Evolutionary conservation across 2,888 invertebrate genomes (phyloP).

Genomic region (Willowsia nigromaculata): DNA sequence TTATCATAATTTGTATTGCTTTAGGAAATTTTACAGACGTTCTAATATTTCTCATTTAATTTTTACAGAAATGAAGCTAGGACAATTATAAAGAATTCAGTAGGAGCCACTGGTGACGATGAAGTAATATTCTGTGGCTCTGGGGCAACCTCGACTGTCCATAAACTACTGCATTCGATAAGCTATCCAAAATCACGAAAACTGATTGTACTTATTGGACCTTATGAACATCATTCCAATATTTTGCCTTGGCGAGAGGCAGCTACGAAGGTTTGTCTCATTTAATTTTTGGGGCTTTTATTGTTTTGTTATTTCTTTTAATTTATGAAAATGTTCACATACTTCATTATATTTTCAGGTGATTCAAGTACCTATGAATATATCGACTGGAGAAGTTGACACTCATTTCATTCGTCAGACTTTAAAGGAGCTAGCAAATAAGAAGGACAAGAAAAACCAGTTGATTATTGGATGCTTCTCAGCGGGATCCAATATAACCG

Average conservation of each 20-base stretch:
- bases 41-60: neutral
- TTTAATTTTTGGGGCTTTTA: constrained; percentile 80
- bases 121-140: constrained; percentile 87
- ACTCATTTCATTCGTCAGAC: constrained; percentile 37
- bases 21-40: too few relatives aligned
- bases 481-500: constrained; percentile 93
- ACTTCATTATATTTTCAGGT: too few relatives aligned
- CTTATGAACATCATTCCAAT: constrained; percentile 88
- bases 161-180: constrained; percentile 85
- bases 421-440: constrained; percentile 30
- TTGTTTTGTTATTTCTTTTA: constrained; percentile 81
- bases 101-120: constrained; percentile 90
- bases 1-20: neutral
- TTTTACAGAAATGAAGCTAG: constrained; percentile 91
- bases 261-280: constrained; percentile 81
- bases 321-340: neutral
- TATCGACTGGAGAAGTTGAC: constrained; percentile 66
- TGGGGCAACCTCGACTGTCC: constrained; percentile 88
- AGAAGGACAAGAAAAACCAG: constrained; percentile 81
- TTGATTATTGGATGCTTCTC: constrained; percentile 91
- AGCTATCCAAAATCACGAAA: constrained; percentile 6
- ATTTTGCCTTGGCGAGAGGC: constrained; percentile 91
- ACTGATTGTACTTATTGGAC: constrained; percentile 87
- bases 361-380: constrained; percentile 66
- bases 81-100: constrained; percentile 87